Base-by-base conservation (phyloP, 2,888 invertebrate species). In the Petrophora chlorosata region DNA sequence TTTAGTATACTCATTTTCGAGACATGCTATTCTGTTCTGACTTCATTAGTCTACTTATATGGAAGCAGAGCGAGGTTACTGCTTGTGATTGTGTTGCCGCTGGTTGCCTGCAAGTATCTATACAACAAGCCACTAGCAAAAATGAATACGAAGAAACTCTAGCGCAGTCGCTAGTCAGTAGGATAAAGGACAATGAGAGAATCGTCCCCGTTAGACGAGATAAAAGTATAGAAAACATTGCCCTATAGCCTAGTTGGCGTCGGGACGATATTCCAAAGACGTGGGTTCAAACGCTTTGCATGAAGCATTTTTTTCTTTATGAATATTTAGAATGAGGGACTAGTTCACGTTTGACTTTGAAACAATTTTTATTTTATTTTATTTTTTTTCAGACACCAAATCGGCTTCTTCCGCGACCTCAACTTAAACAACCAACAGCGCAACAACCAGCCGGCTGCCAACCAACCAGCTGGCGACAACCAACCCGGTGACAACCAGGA, bases 1-100 rank as follows among this genome's bases (percentile, higher is more conserved):
- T n/a, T n/a, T n/a, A n/a, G n/a, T 98, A 64, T 98, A 98, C 80
- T 93, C 95, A 42, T 89, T 95, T n/a, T 95, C 95, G 41, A 92
- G 98, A 8, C 91, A 97, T 43, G 91, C 95, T 56, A 94, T 98
- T 33, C 92, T 99, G 36, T 92, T 97, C 73, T 95, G n/a, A n/a
- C n/a, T n/a, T n/a, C 95, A 51, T 94, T 99, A 58, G 94, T 99
- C 4, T 98, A 97, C 78, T 94, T 98, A 81, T 99, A 99, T 79
- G 98, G 98, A 0, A 97, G 97, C 42, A 95, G 97, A 0, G 88
- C 95, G 22, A 91, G 98, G 60, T 94, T 98, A 69, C 80, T 97
- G 40, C 91, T 96, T 29, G 97, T 98, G 2, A 86, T 95, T 35
- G 82, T 94, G 16, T 89, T 97, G 90, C 94, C 38, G 92, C 93